Evolutionary conservation across 53 echinoderm and acorn worm species (phyloP).

Genomic region (Astropecten irregularis): DNA sequence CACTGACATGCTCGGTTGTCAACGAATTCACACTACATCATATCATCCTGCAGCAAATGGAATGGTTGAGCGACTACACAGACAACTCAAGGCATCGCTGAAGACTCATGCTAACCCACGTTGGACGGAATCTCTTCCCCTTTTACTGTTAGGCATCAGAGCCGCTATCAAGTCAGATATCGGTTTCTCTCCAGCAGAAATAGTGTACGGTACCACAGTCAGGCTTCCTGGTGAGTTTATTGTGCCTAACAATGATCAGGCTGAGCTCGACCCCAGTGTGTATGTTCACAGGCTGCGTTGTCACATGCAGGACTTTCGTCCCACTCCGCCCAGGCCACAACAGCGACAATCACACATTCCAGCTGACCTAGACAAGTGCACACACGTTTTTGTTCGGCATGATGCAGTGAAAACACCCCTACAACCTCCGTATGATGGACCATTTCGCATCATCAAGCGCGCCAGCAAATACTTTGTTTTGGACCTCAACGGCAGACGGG

Average conservation of each 20-base stretch:
- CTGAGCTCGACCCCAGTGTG: neutral
- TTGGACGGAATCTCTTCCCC: neutral
- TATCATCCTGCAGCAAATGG: neutral
- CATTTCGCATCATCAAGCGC: neutral
- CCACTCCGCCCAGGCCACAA: neutral
- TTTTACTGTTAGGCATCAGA: neutral
- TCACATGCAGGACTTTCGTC: constrained; percentile 4
- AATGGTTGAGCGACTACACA: neutral
- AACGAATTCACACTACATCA: constrained; percentile 21
- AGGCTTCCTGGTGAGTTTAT: neutral
- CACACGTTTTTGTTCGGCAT: constrained; percentile 46
- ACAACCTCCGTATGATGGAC: constrained; percentile 14
- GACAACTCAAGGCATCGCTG: constrained; percentile 15
- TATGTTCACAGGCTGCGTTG: constrained; percentile 30
- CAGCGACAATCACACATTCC: neutral
- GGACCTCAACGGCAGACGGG: neutral
- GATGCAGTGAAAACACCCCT: constrained; percentile 28
- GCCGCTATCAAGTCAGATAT: neutral
- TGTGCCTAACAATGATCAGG: neutral
- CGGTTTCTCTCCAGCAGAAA: constrained; percentile 2
- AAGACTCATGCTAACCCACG: neutral
- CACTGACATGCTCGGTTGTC: neutral
- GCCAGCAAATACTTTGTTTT: constrained; percentile 11
- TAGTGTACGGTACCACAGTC: neutral
- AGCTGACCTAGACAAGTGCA: neutral